Conservation (phyloP, 2,113 vertebrate species). For the Ptyas mucosa region DNA sequence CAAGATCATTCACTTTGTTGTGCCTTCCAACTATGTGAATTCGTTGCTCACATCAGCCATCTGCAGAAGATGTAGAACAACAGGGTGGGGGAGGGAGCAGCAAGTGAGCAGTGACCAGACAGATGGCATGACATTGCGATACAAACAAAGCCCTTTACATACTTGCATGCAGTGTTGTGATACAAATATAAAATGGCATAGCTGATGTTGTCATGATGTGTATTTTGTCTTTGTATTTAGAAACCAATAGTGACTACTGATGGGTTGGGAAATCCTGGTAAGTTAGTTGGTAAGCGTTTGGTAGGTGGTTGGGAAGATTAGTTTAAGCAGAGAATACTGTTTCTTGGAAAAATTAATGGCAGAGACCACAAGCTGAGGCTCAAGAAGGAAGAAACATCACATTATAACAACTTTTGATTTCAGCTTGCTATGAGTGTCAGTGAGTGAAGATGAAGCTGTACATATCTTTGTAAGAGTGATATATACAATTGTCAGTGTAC, state of each 20-base stretch:
- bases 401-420: conserved; percentile 25
- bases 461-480: conserved; percentile 43
- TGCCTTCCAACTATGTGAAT: background rate
- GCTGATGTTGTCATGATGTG: background rate
- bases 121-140: background rate
- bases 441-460: conserved; percentile 45
- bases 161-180: background rate
- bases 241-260: background rate
- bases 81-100: no score
- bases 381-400: background rate
- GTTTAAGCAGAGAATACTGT: background rate
- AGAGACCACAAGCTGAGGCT: background rate
- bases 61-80: background rate
- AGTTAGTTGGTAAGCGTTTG: no score
- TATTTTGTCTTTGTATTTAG: background rate
- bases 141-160: background rate
- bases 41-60: background rate
- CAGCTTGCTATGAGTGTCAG: conserved; percentile 44
- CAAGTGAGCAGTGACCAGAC: background rate
- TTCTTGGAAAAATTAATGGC: background rate
- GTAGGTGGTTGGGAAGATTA: background rate
- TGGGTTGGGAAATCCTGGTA: no score
- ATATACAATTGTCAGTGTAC: conserved; percentile 25
- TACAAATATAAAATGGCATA: background rate
- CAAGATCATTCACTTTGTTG: background rate